A percentile compares a stretch with the other conserved stretches of the same genome.
phyloP scores from a whole-genome alignment of 1,140 invertebrate species.

The Antheraea pernyi region DNA sequence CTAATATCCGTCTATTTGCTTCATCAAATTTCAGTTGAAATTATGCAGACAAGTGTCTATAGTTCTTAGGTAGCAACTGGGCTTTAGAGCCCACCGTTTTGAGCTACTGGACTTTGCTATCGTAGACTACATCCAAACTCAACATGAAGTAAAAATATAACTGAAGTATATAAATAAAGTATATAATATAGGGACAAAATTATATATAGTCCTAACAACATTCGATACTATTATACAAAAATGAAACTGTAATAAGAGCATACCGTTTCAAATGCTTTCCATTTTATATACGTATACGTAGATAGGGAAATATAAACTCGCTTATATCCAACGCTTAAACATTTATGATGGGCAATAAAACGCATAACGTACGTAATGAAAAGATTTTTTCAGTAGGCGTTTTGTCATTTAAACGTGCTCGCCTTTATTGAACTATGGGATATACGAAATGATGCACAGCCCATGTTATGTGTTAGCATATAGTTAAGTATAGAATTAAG shows the following conservation, averaged over 20 bases:
- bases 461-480: neutral
- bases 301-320: slow-evolving; percentile 14
- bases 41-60: no score
- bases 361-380: slow-evolving; percentile 24
- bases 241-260: neutral
- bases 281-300: neutral
- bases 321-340: slow-evolving; percentile 30
- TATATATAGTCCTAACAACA: neutral
- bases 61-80: no score
- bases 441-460: slow-evolving; percentile 1
- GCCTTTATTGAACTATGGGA: neutral
- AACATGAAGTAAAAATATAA: no score
- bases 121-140: no score
- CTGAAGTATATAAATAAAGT: no score
- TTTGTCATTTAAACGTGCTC: slow-evolving; percentile 33
- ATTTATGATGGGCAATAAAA: slow-evolving; percentile 41
- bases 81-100: no score
- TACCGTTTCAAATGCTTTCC: neutral
- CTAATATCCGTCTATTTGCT: no score
- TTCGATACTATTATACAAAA: neutral
- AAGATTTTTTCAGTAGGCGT: slow-evolving; percentile 36
- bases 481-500: no score
- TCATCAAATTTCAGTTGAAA: no score
- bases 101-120: no score
- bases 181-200: neutral